Evolutionary conservation across 2,113 vertebrate species (phyloP), one percentile per base, ranked within the genome.

Genomic region (Paracanthobrama guichenoti): DNA sequence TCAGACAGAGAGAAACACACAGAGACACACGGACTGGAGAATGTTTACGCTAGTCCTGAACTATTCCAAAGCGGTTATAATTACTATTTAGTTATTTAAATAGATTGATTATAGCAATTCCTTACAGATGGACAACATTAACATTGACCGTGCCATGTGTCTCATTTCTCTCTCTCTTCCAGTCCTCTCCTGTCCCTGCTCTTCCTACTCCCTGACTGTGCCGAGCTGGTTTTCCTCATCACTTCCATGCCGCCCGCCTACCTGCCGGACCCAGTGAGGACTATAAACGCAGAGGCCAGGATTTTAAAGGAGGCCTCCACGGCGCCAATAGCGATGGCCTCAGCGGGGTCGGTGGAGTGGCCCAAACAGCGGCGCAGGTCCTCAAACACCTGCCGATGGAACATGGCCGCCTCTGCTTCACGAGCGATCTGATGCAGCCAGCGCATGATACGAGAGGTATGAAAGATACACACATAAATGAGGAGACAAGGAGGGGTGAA

Each of bases 261-360:
- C 98, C 98, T 99, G 95, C 98, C 98, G 10, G 97, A 97, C 90
- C 97, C 96, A 22, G 98, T 98, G 94, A 99, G 96, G 93, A 99
- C 97, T 97, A 99, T 92, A 93, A 99, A 92, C 85, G 96, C 96
- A 87, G 95, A 91, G 77, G 98, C 96, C 92, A 99, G 95, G 93
- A 97, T 96, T 92, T 99, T 99, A 97, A 97, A 97, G 91, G 98
- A 97, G 82, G 98, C 97, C 93, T 99, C 96, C 89, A 99, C 98
- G 9, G 97, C 97, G 10, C 98, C 98, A 31, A 95, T 94, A 86
- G 97, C 98, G 94, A 99, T 97, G 89, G 98, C 97, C 89, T 98
- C 98, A 26, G 96, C 94, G 64, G 94, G 94, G 90, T 98, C 97
- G 87, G 91, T 96, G 91, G 92, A 95, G 90, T 91, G 87, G 79